A percentile compares a stretch with the other conserved stretches of the same genome.
These are phyloP conservation scores for Oegoconia quadripuncta DNA, from an alignment of 2,888 invertebrate species.

Conservation along the genomic window DNA sequence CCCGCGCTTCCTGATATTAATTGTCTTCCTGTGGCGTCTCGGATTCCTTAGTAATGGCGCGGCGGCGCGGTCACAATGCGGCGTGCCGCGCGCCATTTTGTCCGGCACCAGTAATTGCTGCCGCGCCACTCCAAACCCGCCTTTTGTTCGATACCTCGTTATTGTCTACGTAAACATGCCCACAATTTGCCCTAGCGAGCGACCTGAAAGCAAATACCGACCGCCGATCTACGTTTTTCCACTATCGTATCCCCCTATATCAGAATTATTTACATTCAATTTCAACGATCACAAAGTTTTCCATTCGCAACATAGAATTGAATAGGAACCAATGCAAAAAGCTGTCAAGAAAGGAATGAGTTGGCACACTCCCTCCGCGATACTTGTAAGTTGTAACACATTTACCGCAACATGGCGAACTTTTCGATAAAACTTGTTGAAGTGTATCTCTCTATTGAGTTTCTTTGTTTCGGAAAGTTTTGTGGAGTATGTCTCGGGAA, in stretches of 20 bases:
- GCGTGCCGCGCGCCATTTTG: slow-evolving; percentile 11
- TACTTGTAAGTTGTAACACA: slow-evolving; percentile 9
- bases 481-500: not conserved
- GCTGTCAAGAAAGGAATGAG: too few species aligned
- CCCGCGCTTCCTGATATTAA: slow-evolving; percentile 9
- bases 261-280: too few species aligned
- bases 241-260: too few species aligned
- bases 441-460: not conserved
- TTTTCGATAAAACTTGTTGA: slow-evolving; percentile 12
- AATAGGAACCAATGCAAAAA: too few species aligned
- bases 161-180: not conserved
- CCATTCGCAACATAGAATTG: too few species aligned
- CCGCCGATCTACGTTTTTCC: too few species aligned
- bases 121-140: slow-evolving; percentile 3
- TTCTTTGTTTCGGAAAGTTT: not conserved
- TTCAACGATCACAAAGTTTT: too few species aligned
- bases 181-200: not conserved
- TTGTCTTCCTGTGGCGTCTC: slow-evolving; percentile 9
- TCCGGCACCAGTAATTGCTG: slow-evolving; percentile 10
- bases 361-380: too few species aligned
- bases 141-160: slow-evolving; percentile 4
- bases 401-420: slow-evolving; percentile 14
- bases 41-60: slow-evolving; percentile 10
- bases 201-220: too few species aligned
- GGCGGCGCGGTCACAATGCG: slow-evolving; percentile 11